A percentile compares a stretch with the other conserved stretches of the same genome.
Conservation (phyloP, 2,888 invertebrate genomes). For the Tinea pellionella region DNA sequence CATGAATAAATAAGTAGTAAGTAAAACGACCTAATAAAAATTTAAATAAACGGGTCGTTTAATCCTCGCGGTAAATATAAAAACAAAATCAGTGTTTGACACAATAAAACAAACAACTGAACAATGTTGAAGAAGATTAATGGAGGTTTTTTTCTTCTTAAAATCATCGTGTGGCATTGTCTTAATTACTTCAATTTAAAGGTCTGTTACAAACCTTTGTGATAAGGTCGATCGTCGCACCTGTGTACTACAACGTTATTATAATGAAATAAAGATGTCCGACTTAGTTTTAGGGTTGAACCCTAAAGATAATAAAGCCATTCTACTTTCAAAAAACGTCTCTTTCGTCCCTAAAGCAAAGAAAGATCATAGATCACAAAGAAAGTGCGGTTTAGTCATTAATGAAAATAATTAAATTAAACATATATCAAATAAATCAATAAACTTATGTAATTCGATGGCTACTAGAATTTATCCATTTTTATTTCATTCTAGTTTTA, state of each 20-base stretch:
- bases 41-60: background rate
- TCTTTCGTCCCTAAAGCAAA: too few relatives aligned
- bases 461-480: too few relatives aligned
- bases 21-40: too few relatives aligned
- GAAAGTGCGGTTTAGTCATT: too few relatives aligned
- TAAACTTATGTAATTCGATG: too few relatives aligned
- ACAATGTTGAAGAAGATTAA: conserved; percentile 49
- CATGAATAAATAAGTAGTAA: too few relatives aligned
- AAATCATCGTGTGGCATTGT: conserved; percentile 21
- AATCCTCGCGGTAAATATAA: conserved; percentile 21
- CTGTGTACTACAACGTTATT: background rate
- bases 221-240: conserved; percentile 31
- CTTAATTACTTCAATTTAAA: conserved; percentile 57
- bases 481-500: too few relatives aligned
- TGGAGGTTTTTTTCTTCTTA: conserved; percentile 21
- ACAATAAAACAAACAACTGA: conserved; percentile 44
- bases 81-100: conserved; percentile 44
- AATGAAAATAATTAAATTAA: too few relatives aligned
- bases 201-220: conserved; percentile 34
- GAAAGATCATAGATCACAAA: too few relatives aligned
- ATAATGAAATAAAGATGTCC: conserved; percentile 11
- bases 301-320: too few relatives aligned
- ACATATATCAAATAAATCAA: too few relatives aligned
- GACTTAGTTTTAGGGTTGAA: conserved; percentile 3
- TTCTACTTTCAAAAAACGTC: too few relatives aligned